A percentile compares a stretch with the other conserved stretches of the same genome.
phyloP scores from a whole-genome alignment of 2,888 invertebrate genomes.

The Rutpela maculata region DNA sequence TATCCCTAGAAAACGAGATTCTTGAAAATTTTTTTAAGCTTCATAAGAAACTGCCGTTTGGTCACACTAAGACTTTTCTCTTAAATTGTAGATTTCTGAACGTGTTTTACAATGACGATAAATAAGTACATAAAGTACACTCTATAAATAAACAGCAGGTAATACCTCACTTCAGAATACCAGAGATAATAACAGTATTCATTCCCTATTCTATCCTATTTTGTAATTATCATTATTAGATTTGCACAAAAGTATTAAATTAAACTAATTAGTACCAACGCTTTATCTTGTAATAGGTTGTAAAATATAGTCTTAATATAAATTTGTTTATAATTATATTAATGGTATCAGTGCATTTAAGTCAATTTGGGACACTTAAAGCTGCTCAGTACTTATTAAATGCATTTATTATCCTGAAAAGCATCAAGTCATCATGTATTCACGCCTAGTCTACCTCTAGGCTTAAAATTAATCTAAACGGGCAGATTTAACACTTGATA shows the following conservation, averaged over 20 bases:
- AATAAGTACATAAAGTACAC: too few relatives aligned
- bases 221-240: background rate
- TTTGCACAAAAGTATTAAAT: background rate
- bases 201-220: too few relatives aligned
- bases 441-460: conserved; percentile 1
- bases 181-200: too few relatives aligned
- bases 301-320: background rate
- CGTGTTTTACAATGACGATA: too few relatives aligned
- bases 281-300: background rate
- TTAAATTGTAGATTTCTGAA: too few relatives aligned
- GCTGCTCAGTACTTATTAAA: background rate
- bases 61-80: too few relatives aligned
- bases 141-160: too few relatives aligned
- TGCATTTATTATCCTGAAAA: background rate
- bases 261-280: background rate
- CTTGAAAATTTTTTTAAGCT: too few relatives aligned
- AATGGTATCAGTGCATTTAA: background rate
- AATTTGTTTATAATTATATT: background rate
- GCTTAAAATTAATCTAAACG: background rate
- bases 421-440: background rate
- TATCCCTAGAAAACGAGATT: too few relatives aligned
- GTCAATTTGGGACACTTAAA: background rate
- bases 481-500: conserved; percentile 1
- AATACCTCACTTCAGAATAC: too few relatives aligned
- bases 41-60: too few relatives aligned